phyloP scores from a whole-genome alignment of 2,113 vertebrate genomes.

The Malurus cyaneus region DNA sequence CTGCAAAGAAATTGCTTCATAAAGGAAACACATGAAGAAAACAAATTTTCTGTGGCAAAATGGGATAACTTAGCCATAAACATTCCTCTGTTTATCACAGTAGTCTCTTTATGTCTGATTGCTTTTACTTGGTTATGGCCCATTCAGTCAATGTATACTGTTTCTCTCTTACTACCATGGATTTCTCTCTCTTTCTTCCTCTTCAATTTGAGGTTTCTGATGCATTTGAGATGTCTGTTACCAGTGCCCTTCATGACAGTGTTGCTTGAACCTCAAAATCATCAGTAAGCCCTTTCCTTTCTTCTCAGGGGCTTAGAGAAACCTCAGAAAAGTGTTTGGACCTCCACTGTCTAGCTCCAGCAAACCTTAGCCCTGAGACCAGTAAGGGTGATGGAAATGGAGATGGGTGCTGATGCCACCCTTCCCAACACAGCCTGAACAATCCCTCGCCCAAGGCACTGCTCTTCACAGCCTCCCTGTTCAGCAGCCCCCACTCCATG shows the following conservation, averaged over 20 bases:
- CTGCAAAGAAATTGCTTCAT: neutral
- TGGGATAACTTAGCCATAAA: neutral
- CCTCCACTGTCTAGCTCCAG: neutral
- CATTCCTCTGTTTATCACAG: neutral
- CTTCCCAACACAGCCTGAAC: neutral
- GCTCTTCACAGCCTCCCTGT: neutral
- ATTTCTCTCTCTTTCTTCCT: neutral
- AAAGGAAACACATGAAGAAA: neutral
- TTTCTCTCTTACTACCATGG: neutral
- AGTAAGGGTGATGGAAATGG: neutral
- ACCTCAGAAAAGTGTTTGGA: neutral
- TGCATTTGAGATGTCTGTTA: neutral
- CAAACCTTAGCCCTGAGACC: neutral
- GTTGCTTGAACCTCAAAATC: neutral
- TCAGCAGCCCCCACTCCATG: neutral
- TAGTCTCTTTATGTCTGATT: neutral
- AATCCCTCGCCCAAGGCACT: neutral
- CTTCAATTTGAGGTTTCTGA: neutral
- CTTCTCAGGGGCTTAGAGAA: neutral
- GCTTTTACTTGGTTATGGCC: neutral
- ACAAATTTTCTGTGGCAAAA: neutral
- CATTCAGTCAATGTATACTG: neutral
- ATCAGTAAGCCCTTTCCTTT: neutral
- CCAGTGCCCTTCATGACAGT: neutral
- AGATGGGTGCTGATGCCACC: neutral